phyloP scores from a whole-genome alignment of 2,797 vertebrate species.

The Graptemys geographica region DNA sequence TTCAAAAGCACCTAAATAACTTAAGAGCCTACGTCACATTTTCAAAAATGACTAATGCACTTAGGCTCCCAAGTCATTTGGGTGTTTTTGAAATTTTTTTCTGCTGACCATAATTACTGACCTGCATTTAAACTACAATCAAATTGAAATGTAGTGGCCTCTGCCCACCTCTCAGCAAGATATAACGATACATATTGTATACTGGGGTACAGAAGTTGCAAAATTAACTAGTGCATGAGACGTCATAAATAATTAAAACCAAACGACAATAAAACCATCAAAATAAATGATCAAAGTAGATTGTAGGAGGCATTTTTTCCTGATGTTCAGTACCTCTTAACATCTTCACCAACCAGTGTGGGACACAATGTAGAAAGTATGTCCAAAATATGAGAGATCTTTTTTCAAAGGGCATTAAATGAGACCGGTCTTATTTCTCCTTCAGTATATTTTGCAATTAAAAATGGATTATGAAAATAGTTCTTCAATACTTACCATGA shows the following conservation, averaged over 20 bases:
- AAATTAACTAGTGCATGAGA: not conserved
- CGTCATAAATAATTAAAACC: conserved; percentile 37
- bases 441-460: not conserved
- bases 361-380: not conserved
- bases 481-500: conserved; percentile 29
- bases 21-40: not conserved
- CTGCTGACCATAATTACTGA: not conserved
- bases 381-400: not conserved
- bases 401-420: not conserved
- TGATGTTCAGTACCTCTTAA: conserved; percentile 20
- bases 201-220: not conserved
- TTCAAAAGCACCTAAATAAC: not conserved
- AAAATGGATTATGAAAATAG: not conserved
- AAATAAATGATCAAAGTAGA: conserved; percentile 9
- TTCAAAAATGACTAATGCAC: not conserved
- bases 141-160: not conserved
- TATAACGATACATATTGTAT: not conserved
- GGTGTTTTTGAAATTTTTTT: not conserved
- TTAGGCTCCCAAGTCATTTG: not conserved
- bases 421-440: not conserved
- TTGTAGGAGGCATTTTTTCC: conserved; percentile 3
- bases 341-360: not conserved
- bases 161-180: not conserved
- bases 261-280: not conserved
- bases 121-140: not conserved